Conservation (phyloP, 1,140 invertebrate genomes). For the Calliopsis andreniformis region DNA sequence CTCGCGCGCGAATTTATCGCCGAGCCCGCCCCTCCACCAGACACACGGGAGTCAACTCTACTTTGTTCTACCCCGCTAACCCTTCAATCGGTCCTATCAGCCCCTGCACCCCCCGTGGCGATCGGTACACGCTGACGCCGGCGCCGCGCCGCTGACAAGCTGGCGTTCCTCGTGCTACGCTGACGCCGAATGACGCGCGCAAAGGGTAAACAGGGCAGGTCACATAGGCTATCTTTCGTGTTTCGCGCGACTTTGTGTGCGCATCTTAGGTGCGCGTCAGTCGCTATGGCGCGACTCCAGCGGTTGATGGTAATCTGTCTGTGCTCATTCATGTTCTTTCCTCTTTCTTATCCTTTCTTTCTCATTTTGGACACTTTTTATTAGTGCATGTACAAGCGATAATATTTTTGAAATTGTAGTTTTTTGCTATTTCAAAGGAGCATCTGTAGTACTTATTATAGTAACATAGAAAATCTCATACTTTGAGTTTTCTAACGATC, state of each 20-base stretch:
- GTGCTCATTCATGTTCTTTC: too few relatives aligned
- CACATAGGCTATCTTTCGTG: constrained; percentile 73
- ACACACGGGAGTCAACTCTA: neutral
- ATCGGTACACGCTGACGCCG: constrained; percentile 32
- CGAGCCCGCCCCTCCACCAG: constrained; percentile 24
- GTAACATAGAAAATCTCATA: too few relatives aligned
- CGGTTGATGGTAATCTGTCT: constrained; percentile 32
- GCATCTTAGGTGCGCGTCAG: constrained; percentile 72
- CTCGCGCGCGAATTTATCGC: constrained; percentile 60
- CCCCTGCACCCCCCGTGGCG: neutral
- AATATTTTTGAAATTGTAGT: too few relatives aligned
- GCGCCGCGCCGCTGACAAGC: constrained; percentile 15
- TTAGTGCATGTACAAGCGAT: too few relatives aligned
- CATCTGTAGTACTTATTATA: too few relatives aligned
- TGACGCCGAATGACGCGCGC: constrained; percentile 7
- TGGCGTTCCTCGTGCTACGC: constrained; percentile 4
- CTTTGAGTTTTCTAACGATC: too few relatives aligned
- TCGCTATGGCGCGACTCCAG: constrained; percentile 63
- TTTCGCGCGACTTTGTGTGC: constrained; percentile 65
- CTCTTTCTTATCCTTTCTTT: too few relatives aligned
- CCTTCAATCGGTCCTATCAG: constrained; percentile 32
- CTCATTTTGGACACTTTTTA: too few relatives aligned
- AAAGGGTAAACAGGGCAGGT: constrained; percentile 54
- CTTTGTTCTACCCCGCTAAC: neutral
- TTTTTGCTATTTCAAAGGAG: too few relatives aligned